Conservation (phyloP, 2,797 vertebrate genomes). For the Melanotaenia nigrans region DNA sequence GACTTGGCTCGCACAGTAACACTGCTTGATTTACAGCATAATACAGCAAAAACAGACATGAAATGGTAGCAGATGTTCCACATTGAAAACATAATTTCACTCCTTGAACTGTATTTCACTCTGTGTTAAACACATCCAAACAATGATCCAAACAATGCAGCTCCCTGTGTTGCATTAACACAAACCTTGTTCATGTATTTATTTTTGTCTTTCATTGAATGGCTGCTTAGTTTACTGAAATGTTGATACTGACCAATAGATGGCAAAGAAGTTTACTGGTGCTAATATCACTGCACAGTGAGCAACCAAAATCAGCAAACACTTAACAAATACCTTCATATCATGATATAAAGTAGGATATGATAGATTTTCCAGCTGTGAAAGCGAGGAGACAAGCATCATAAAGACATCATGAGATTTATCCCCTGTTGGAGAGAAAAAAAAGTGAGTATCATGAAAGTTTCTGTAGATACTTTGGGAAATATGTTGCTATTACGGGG, state of each 20-base stretch:
- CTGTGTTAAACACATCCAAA: not conserved
- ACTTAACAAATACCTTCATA: no score
- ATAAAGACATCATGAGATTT: not conserved
- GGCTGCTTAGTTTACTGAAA: not conserved
- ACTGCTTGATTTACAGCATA: not conserved
- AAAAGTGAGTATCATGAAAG: conserved; percentile 17
- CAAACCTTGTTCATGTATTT: not conserved
- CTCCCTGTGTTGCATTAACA: not conserved
- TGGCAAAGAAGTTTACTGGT: not conserved
- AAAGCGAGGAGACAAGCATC: not conserved
- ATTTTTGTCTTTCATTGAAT: not conserved
- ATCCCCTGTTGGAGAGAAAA: not conserved
- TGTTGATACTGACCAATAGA: not conserved
- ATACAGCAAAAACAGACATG: not conserved
- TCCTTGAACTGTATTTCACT: not conserved
- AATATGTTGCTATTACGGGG: conserved; percentile 33
- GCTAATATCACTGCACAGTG: not conserved
- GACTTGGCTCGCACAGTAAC: not conserved
- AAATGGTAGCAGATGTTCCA: not conserved
- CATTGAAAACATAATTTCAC: not conserved
- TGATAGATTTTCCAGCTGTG: not conserved
- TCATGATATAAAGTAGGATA: no score
- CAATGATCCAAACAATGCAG: not conserved
- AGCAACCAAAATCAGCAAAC: not conserved
- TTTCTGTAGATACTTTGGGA: conserved; percentile 33